phyloP scores from a whole-genome alignment of 2,888 invertebrate genomes.

The Leucoma salicis region DNA sequence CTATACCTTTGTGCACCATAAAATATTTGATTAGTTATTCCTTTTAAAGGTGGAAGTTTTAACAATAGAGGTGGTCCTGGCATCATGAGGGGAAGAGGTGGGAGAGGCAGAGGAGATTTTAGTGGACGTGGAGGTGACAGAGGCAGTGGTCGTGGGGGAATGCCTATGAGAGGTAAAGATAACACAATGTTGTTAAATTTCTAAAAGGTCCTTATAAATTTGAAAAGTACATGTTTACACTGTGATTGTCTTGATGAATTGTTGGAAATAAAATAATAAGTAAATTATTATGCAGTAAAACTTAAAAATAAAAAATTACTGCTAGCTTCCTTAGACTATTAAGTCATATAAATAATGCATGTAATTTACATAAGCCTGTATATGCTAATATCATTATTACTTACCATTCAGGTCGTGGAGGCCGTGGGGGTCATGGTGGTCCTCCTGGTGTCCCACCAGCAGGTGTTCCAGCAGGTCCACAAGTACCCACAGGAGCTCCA shows the following conservation, averaged over 20 bases:
- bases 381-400: no score
- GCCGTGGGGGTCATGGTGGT: constrained; percentile 57
- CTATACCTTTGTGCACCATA: background rate
- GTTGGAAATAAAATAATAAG: background rate
- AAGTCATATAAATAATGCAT: no score
- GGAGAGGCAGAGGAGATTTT: constrained; percentile 70
- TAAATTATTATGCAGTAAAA: background rate
- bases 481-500: constrained; percentile 19
- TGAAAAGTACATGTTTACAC: no score
- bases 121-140: constrained; percentile 59
- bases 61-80: constrained; percentile 65
- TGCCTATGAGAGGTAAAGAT: constrained; percentile 75
- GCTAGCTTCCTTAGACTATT: no score
- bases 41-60: constrained; percentile 56
- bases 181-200: no score
- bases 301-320: no score
- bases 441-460: constrained; percentile 37
- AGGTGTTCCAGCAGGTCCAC: constrained; percentile 10
- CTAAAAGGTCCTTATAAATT: no score
- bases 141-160: constrained; percentile 65
- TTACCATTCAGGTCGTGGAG: no score
- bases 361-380: no score
- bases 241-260: no score
- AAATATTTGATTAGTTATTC: background rate
- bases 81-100: constrained; percentile 66